phyloP scores from a whole-genome alignment of 2,113 vertebrate genomes.

The Callocephalon fimbriatum region DNA sequence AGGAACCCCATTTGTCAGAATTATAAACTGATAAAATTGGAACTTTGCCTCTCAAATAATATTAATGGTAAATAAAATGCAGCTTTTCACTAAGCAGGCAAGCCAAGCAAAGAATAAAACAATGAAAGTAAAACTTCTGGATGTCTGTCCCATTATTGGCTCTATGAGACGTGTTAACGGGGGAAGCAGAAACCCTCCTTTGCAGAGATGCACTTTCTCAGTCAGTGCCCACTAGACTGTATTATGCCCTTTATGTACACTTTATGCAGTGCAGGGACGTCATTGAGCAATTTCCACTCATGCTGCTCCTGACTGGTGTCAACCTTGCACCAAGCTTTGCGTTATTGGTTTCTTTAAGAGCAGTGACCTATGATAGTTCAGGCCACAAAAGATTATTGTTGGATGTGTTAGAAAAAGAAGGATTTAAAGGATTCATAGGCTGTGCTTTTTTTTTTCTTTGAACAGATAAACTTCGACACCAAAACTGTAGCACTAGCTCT shows the following conservation, averaged over 20 bases:
- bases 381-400: constrained; percentile 58
- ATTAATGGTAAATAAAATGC: constrained; percentile 43
- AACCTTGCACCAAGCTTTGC: neutral
- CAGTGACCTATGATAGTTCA: constrained; percentile 8
- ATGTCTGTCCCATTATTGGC: neutral
- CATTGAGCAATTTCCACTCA: neutral
- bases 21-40: constrained; percentile 57
- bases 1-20: constrained; percentile 31
- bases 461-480: constrained; percentile 36
- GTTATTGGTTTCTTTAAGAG: neutral
- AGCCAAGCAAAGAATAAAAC: neutral
- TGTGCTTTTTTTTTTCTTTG: neutral
- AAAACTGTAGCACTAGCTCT: constrained; percentile 57
- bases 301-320: neutral
- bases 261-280: neutral
- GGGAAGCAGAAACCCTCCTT: neutral
- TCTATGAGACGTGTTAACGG: neutral
- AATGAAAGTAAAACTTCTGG: neutral
- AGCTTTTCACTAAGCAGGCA: neutral
- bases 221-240: neutral
- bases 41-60: constrained; percentile 9
- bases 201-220: neutral
- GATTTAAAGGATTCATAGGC: constrained; percentile 71
- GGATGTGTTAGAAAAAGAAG: constrained; percentile 45
- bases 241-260: neutral